These are phyloP conservation scores for Phalangium opilio DNA, from an alignment of 2,888 invertebrate species.

Conservation along the genomic window DNA sequence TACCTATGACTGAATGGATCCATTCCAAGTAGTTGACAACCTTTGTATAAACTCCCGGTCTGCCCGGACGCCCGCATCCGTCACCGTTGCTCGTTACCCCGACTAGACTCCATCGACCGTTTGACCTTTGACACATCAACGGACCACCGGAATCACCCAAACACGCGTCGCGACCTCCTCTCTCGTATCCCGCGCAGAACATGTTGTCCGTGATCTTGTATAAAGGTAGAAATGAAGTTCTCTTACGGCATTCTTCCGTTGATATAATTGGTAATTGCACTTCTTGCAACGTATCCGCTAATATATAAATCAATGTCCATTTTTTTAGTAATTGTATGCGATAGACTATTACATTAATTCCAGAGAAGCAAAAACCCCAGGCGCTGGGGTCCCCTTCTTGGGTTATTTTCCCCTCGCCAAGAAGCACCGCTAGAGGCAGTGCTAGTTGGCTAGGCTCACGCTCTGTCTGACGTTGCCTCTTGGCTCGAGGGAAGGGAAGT, in stretches of 20 bases:
- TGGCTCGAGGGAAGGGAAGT: too few species aligned
- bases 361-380: too few species aligned
- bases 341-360: too few species aligned
- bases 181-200: conserved; percentile 65
- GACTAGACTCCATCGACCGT: conserved; percentile 33
- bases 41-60: conserved; percentile 67
- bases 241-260: conserved; percentile 54
- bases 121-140: conserved; percentile 48
- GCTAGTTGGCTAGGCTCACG: too few species aligned
- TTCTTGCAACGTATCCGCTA: conserved; percentile 66
- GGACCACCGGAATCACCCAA: conserved; percentile 59
- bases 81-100: conserved; percentile 65
- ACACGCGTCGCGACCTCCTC: conserved; percentile 63
- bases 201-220: conserved; percentile 63
- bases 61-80: conserved; percentile 58
- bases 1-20: conserved; percentile 44
- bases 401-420: too few species aligned
- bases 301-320: too few species aligned
- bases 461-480: too few species aligned
- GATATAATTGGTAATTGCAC: conserved; percentile 63
- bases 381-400: too few species aligned
- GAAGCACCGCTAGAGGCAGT: too few species aligned
- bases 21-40: conserved; percentile 56
- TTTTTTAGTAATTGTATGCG: too few species aligned
- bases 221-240: conserved; percentile 54